Evolutionary conservation across 2,113 vertebrate genomes (phyloP).

Genomic region (Redunca redunca): DNA sequence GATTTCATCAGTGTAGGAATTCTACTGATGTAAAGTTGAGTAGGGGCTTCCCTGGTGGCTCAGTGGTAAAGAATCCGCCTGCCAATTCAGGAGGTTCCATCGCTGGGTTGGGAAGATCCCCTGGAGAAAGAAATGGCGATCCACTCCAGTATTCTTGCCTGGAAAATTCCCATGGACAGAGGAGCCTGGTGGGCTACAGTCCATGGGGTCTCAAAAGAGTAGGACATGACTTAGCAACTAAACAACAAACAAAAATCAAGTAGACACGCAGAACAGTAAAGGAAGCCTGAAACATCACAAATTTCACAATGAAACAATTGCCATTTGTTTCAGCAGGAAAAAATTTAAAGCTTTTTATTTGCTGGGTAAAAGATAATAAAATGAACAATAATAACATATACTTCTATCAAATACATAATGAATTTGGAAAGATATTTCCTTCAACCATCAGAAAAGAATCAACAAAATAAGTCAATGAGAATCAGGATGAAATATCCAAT

Average conservation of each 20-base stretch:
- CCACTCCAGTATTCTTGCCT: neutral
- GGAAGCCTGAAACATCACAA: neutral
- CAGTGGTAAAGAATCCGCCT: neutral
- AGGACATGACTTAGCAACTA: neutral
- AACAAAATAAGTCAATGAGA: neutral
- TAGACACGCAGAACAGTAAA: no score
- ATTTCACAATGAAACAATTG: neutral
- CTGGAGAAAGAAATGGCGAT: neutral
- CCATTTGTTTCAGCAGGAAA: neutral
- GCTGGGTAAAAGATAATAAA: neutral
- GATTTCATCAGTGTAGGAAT: neutral
- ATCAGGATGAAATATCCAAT: neutral
- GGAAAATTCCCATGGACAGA: neutral
- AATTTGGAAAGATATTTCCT: neutral
- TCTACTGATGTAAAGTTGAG: neutral
- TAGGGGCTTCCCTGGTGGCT: neutral
- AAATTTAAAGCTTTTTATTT: neutral
- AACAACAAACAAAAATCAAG: neutral
- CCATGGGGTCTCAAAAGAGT: neutral
- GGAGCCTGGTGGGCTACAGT: neutral
- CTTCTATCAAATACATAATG: neutral
- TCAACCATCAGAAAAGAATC: neutral
- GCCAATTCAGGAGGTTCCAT: neutral
- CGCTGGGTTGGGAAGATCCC: neutral
- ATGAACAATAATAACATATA: neutral